These are phyloP conservation scores for Darevskia nairensis DNA, from an alignment of 2,797 vertebrate species.

Conservation along the genomic window DNA sequence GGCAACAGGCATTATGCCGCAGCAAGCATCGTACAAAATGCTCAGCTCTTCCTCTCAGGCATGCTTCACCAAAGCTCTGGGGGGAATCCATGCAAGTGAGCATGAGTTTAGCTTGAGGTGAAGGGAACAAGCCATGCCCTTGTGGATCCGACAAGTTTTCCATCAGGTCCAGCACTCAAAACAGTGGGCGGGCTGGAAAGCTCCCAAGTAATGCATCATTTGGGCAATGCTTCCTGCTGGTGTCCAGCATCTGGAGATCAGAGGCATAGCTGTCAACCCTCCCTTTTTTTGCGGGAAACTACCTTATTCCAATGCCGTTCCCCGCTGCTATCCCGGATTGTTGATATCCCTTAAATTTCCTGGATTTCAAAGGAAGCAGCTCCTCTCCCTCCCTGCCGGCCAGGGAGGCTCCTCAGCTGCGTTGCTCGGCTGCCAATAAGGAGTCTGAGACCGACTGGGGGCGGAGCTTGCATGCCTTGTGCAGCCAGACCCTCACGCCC, in stretches of 20 bases:
- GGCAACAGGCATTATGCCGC: conserved; percentile 65
- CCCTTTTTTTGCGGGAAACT: too few relatives aligned
- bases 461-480: too few relatives aligned
- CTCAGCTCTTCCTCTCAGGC: conserved; percentile 39
- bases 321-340: too few relatives aligned
- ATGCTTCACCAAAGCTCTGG: conserved; percentile 25
- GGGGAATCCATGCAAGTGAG: conserved; percentile 51
- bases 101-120: conserved; percentile 29
- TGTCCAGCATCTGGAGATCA: background rate
- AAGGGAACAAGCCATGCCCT: conserved; percentile 23
- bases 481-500: too few relatives aligned
- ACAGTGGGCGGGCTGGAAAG: background rate
- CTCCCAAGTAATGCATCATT: background rate
- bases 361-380: too few relatives aligned
- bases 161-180: background rate
- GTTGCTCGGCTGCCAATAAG: too few relatives aligned
- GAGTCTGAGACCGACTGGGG: too few relatives aligned
- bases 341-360: too few relatives aligned
- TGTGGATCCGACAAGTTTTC: background rate
- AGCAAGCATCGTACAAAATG: conserved; percentile 34
- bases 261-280: background rate
- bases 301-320: too few relatives aligned
- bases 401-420: too few relatives aligned
- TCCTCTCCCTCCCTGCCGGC: too few relatives aligned
- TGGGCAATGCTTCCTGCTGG: background rate